These are phyloP conservation scores for Sitobion miscanthi DNA, from an alignment of 1,140 invertebrate species.

Conservation along the genomic window DNA sequence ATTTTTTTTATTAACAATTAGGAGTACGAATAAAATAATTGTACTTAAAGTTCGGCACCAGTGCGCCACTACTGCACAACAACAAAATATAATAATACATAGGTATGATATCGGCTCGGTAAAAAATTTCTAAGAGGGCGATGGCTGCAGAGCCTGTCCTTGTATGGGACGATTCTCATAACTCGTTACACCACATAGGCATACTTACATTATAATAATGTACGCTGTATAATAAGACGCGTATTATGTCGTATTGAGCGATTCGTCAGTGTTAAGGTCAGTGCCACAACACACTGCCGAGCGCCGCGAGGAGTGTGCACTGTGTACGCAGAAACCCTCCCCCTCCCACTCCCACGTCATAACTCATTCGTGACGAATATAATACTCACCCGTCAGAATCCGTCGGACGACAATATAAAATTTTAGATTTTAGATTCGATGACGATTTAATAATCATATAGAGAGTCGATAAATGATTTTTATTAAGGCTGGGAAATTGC, in stretches of 20 bases:
- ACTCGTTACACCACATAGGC: neutral
- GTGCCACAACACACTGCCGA: neutral
- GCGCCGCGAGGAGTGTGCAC: neutral
- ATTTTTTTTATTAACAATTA: neutral
- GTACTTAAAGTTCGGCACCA: neutral
- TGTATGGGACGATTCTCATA: neutral
- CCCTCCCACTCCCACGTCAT: no score
- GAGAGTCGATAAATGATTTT: neutral
- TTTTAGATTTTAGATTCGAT: neutral
- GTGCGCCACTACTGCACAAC: neutral
- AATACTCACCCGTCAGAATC: neutral
- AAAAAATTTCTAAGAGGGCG: neutral
- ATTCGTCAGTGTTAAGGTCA: slow-evolving; percentile 7
- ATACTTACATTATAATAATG: neutral
- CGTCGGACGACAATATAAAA: neutral
- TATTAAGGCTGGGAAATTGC: neutral
- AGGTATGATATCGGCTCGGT: neutral
- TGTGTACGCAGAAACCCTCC: neutral
- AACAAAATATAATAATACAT: neutral
- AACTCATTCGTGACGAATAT: neutral
- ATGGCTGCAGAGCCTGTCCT: neutral
- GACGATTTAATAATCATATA: neutral
- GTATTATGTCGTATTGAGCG: neutral
- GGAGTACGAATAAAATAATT: neutral
- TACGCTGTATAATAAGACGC: neutral